A percentile compares a stretch with the other conserved stretches of the same genome.
phyloP scores from a whole-genome alignment of 1,140 invertebrate genomes.

The Aleiodes sp. region DNA sequence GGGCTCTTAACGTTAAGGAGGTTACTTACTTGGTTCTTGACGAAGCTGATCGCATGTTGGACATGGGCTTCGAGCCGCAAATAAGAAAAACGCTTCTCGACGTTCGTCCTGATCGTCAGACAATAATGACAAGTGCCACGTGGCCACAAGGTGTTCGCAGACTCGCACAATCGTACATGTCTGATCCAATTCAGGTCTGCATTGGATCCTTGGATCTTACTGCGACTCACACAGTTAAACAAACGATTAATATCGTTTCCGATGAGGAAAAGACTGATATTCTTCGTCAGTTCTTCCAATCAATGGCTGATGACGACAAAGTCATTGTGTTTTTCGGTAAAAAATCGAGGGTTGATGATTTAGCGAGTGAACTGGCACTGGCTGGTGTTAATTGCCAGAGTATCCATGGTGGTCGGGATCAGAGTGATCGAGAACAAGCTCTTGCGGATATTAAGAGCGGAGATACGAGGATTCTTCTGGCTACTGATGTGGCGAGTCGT shows the following conservation, averaged over 20 bases:
- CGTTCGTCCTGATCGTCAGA: constrained; percentile 82
- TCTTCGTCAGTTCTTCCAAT: constrained; percentile 69
- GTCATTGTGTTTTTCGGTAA: constrained; percentile 89
- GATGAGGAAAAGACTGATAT: constrained; percentile 76
- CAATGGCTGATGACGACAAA: constrained; percentile 79
- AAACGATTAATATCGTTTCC: constrained; percentile 77
- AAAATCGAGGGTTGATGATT: constrained; percentile 81
- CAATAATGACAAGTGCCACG: constrained; percentile 90
- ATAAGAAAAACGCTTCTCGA: constrained; percentile 83
- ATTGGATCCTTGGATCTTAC: constrained; percentile 88
- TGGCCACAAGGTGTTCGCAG: constrained; percentile 87
- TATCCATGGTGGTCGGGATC: constrained; percentile 91
- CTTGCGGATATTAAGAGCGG: constrained; percentile 83
- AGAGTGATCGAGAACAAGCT: constrained; percentile 85
- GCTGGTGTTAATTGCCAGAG: constrained; percentile 75
- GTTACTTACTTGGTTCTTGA: constrained; percentile 93
- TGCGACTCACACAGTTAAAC: constrained; percentile 84
- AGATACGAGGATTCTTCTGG: constrained; percentile 81
- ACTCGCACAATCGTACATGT: constrained; percentile 86
- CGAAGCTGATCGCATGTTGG: constrained; percentile 88
- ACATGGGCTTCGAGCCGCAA: constrained; percentile 90
- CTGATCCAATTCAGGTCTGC: constrained; percentile 87
- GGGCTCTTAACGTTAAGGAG: constrained; percentile 74
- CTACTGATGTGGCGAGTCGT: constrained; percentile 93
- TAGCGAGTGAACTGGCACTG: constrained; percentile 81